phyloP scores from a whole-genome alignment of 2,113 vertebrate species.

The Oreotragus oreotragus region DNA sequence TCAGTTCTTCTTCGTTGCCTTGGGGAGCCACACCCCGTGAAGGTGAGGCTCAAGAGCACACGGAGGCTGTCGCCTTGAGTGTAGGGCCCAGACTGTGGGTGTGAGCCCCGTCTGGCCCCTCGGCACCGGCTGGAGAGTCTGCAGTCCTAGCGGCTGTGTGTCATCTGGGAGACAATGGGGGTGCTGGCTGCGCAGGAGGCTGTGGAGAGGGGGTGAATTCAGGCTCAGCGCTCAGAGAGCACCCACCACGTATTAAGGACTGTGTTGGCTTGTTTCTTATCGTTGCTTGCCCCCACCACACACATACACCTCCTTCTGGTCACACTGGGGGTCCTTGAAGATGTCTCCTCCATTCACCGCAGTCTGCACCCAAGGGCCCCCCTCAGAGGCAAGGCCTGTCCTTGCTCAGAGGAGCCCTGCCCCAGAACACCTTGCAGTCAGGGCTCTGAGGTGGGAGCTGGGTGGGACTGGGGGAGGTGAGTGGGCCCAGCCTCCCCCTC shows the following conservation, averaged over 20 bases:
- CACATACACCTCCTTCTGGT: not conserved
- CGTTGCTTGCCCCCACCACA: no score
- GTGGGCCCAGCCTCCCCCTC: not conserved
- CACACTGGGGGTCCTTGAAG: not conserved
- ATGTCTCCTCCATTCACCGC: not conserved
- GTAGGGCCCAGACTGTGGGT: not conserved
- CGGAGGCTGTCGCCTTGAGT: not conserved
- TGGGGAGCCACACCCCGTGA: not conserved
- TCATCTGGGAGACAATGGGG: not conserved
- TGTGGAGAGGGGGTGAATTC: not conserved
- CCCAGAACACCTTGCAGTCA: not conserved
- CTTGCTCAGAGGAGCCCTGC: not conserved
- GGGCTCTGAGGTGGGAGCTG: not conserved
- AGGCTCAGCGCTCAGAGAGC: not conserved
- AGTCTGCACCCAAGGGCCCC: not conserved
- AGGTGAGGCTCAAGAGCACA: not conserved
- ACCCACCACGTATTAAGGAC: rapidly evolving
- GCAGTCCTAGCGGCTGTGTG: not conserved
- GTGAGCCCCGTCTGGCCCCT: not conserved
- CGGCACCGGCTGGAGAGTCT: not conserved
- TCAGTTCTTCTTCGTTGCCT: not conserved
- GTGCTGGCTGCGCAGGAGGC: not conserved
- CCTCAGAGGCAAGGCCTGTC: not conserved
- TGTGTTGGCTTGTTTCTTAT: not conserved
- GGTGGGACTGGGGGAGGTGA: not conserved